phyloP scores from a whole-genome alignment of 2,888 invertebrate genomes.

The Achlya flavicornis region DNA sequence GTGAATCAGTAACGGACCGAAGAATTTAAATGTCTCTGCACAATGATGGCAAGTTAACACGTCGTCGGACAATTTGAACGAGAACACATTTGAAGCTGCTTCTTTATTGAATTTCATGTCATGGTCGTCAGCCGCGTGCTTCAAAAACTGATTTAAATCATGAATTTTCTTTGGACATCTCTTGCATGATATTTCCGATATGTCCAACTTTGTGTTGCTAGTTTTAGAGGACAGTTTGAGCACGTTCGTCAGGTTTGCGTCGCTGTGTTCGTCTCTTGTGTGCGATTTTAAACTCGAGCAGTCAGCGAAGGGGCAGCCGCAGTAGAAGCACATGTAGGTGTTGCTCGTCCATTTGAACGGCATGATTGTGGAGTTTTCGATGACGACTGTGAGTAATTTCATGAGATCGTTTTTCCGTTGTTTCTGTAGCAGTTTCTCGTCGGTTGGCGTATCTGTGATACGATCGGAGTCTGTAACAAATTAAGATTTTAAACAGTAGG shows the following conservation, averaged over 20 bases:
- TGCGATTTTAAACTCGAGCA: constrained; percentile 43
- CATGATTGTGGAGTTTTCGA: constrained; percentile 51
- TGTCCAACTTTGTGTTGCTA: constrained; percentile 51
- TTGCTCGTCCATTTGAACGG: constrained; percentile 56
- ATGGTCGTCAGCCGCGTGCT: constrained; percentile 42
- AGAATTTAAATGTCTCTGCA: constrained; percentile 52
- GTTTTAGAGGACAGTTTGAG: constrained; percentile 38
- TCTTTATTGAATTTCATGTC: constrained; percentile 44
- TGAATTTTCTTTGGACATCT: constrained; percentile 38
- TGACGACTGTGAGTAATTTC: constrained; percentile 36
- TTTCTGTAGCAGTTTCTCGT: constrained; percentile 25
- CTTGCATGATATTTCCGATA: constrained; percentile 50
- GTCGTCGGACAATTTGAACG: constrained; percentile 53
- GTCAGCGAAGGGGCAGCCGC: constrained; percentile 47
- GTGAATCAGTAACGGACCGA: constrained; percentile 54
- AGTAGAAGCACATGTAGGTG: constrained; percentile 57
- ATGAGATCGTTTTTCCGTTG: constrained; percentile 42
- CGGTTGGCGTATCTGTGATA: not conserved
- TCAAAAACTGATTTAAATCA: constrained; percentile 43
- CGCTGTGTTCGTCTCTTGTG: constrained; percentile 46
- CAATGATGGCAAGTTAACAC: constrained; percentile 56
- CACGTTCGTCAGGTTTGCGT: constrained; percentile 40
- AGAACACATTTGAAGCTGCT: constrained; percentile 37
- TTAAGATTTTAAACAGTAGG: not conserved
- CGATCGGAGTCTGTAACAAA: constrained; percentile 35